Percentiles rank a stretch among this genome's conserved stretches.
phyloP scores from a whole-genome alignment of 1,140 invertebrate species.

The Calosoma granatense region DNA sequence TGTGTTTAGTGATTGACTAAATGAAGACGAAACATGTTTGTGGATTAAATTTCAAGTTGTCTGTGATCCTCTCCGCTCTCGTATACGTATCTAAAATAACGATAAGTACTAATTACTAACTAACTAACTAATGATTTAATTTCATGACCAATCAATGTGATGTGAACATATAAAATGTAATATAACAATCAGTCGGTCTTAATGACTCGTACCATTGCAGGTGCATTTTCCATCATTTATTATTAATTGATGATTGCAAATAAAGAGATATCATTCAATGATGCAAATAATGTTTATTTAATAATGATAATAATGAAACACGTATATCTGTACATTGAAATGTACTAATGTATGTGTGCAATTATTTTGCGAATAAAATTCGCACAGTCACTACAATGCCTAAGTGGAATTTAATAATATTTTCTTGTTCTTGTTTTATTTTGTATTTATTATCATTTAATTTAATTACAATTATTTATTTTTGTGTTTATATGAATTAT shows the following conservation, averaged over 20 bases:
- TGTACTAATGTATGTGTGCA: no score
- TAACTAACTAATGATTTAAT: slow-evolving; percentile 3
- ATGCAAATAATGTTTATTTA: slow-evolving; percentile 4
- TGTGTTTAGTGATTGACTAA: no score
- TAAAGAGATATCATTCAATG: neutral
- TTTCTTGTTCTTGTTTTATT: slow-evolving; percentile 11
- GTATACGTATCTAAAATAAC: slow-evolving; percentile 1
- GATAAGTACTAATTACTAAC: neutral
- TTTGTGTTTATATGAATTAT: slow-evolving; percentile 10
- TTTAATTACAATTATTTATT: slow-evolving; percentile 9
- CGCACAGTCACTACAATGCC: slow-evolving; percentile 3
- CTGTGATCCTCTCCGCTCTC: slow-evolving; percentile 4
- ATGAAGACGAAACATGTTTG: neutral
- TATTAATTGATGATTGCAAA: neutral
- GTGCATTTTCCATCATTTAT: neutral
- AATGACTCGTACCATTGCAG: neutral
- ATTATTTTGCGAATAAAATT: slow-evolving; percentile 5
- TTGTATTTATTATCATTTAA: slow-evolving; percentile 10
- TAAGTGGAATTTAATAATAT: neutral
- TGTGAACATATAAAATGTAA: slow-evolving; percentile 3
- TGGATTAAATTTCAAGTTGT: neutral
- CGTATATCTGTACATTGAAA: slow-evolving; percentile 7
- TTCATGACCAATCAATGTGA: slow-evolving; percentile 3
- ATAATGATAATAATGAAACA: neutral
- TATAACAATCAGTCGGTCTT: slow-evolving; percentile 2